These are phyloP conservation scores for Drepana arcuata DNA, from an alignment of 1,140 invertebrate species.

Conservation along the genomic window DNA sequence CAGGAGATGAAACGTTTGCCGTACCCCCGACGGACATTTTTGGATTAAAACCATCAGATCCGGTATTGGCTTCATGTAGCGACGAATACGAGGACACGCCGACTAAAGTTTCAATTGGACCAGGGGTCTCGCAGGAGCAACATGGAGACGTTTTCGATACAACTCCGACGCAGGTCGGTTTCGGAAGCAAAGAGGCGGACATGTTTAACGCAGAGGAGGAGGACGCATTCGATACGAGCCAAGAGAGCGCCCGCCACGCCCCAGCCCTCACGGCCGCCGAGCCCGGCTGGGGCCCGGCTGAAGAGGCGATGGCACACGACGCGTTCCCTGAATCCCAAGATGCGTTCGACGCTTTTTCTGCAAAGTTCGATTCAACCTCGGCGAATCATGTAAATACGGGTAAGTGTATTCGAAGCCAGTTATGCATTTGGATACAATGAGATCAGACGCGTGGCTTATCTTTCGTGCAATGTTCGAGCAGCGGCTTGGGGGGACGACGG, in stretches of 20 bases:
- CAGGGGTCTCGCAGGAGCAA: too few relatives aligned
- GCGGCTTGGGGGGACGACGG: slow-evolving; percentile 75
- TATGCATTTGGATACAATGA: not conserved
- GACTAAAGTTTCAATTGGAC: too few relatives aligned
- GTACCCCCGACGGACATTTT: too few relatives aligned
- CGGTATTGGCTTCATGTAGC: too few relatives aligned
- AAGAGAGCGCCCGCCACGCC: not conserved
- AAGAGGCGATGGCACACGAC: slow-evolving; percentile 21
- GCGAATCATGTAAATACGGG: slow-evolving; percentile 47
- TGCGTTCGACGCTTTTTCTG: slow-evolving; percentile 83
- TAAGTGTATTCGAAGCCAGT: slow-evolving; percentile 14
- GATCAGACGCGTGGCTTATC: not conserved
- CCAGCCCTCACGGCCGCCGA: slow-evolving; percentile 1
- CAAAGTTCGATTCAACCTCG: slow-evolving; percentile 83
- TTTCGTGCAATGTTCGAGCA: slow-evolving; percentile 8
- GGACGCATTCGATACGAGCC: too few relatives aligned
- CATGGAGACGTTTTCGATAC: too few relatives aligned
- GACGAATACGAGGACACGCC: too few relatives aligned
- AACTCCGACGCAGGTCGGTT: not conserved
- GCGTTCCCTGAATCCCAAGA: slow-evolving; percentile 36
- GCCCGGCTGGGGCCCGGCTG: slow-evolving; percentile 10
- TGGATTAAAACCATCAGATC: too few relatives aligned
- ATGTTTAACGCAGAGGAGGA: not conserved
- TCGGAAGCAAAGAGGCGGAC: not conserved
- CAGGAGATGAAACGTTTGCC: too few relatives aligned